Conservation (phyloP, 1,140 invertebrate species). For the Atta cephalotes region DNA sequence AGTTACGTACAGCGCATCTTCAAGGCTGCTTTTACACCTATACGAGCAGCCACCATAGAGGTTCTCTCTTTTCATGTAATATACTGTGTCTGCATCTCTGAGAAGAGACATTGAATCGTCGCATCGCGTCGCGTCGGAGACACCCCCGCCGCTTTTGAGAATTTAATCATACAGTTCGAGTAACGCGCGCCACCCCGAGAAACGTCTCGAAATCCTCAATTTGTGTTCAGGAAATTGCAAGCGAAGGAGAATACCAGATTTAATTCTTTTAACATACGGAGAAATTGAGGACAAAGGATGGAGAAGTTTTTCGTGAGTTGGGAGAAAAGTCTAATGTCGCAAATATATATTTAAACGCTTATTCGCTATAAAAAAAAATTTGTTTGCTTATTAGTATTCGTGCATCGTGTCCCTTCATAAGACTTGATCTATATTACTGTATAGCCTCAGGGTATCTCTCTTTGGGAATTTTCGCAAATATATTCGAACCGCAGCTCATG, state of each 20-base stretch:
- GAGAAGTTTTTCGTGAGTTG: background rate
- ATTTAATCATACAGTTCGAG: conserved; percentile 78
- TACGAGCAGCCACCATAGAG: conserved; percentile 46
- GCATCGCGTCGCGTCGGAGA: conserved; percentile 19
- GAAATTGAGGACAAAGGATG: background rate
- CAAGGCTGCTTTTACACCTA: conserved; percentile 71
- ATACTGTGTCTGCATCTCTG: conserved; percentile 45
- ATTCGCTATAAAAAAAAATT: background rate
- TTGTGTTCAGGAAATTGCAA: conserved; percentile 21
- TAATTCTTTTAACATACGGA: background rate
- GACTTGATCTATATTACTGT: background rate
- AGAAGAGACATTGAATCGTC: conserved; percentile 67
- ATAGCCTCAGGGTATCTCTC: background rate
- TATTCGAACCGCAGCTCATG: conserved; percentile 33
- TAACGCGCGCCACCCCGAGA: conserved; percentile 62
- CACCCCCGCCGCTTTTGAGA: conserved; percentile 70
- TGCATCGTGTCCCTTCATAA: background rate
- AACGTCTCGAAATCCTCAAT: conserved; percentile 36
- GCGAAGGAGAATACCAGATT: conserved; percentile 19
- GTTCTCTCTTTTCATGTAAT: conserved; percentile 47
- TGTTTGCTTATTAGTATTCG: conserved; percentile 4
- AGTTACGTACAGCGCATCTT: conserved; percentile 73
- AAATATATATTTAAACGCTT: conserved; percentile 8
- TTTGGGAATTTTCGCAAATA: conserved; percentile 19
- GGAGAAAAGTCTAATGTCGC: conserved; percentile 24